A percentile compares a stretch with the other conserved stretches of the same genome.
These are phyloP conservation scores for Agrochola litura DNA, from an alignment of 2,888 invertebrate species.

Conservation along the genomic window DNA sequence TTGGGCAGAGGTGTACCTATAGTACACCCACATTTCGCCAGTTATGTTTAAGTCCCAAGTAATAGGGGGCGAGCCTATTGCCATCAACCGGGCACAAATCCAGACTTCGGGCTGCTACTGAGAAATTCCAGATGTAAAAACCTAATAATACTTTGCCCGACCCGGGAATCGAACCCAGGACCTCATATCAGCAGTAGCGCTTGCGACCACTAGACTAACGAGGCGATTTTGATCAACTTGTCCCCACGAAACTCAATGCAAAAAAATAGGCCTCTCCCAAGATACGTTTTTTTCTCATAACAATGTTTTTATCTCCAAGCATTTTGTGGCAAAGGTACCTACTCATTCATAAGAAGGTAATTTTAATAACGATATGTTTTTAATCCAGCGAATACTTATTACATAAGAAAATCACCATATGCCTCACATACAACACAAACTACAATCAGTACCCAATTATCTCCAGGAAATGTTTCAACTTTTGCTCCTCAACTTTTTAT, in stretches of 20 bases:
- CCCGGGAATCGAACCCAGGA: too few relatives aligned
- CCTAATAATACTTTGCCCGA: too few relatives aligned
- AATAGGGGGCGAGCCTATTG: too few relatives aligned
- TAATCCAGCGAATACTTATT: conserved; percentile 2
- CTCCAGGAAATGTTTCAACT: conserved; percentile 60
- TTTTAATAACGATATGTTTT: not conserved
- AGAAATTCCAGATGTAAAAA: too few relatives aligned
- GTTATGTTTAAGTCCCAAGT: too few relatives aligned
- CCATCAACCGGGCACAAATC: too few relatives aligned
- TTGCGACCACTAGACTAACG: too few relatives aligned
- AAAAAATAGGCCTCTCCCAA: not conserved
- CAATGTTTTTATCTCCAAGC: not conserved
- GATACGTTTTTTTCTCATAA: too few relatives aligned
- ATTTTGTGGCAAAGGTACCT: not conserved
- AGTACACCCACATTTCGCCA: too few relatives aligned
- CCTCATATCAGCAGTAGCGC: too few relatives aligned
- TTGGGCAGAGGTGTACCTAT: too few relatives aligned
- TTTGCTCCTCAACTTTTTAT: conserved; percentile 46
- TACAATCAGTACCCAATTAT: conserved; percentile 51
- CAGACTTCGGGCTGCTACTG: too few relatives aligned
- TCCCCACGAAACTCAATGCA: not conserved
- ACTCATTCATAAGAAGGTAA: not conserved
- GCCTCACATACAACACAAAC: conserved; percentile 11
- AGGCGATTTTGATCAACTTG: not conserved
- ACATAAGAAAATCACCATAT: conserved; percentile 10